Percentiles rank a stretch among this genome's conserved stretches.
Evolutionary conservation across 2,888 invertebrate genomes (phyloP).

Genomic region (Netelia virgata): DNA sequence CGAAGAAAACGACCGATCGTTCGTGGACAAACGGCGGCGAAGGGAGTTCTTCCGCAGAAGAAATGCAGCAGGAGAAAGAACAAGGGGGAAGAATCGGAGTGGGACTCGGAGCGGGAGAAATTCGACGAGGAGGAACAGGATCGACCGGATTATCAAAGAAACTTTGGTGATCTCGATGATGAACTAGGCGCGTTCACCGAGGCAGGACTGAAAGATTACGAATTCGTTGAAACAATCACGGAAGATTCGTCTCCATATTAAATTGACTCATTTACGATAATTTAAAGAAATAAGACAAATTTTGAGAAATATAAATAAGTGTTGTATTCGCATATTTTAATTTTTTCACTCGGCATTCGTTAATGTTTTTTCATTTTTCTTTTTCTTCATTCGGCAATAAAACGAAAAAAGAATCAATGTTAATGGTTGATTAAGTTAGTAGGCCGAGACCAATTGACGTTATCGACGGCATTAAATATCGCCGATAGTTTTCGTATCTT

Average conservation of each 20-base stretch:
- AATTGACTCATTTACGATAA: background rate
- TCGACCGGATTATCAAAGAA: background rate
- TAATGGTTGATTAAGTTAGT: constrained; percentile 40
- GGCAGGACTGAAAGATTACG: background rate
- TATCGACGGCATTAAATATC: constrained; percentile 30
- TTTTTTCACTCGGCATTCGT: background rate
- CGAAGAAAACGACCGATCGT: constrained; percentile 1
- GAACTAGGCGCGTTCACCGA: background rate
- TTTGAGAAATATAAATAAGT: background rate
- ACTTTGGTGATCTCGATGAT: constrained; percentile 7
- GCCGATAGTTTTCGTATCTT: background rate
- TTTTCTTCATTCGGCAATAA: constrained; percentile 1
- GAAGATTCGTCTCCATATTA: background rate
- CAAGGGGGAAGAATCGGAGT: background rate
- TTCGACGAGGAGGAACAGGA: background rate
- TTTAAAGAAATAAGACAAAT: constrained; percentile 3
- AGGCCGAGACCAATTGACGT: constrained; percentile 33
- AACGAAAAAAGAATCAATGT: constrained; percentile 31
- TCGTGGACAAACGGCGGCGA: background rate
- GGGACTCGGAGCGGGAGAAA: background rate
- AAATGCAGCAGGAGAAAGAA: constrained; percentile 28
- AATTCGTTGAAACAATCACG: background rate
- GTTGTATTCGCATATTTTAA: background rate
- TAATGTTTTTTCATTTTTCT: background rate
- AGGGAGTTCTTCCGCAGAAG: background rate